Percentiles rank a stretch among this genome's conserved stretches.
These are phyloP conservation scores for Rhingia campestris DNA, from an alignment of 2,888 invertebrate species.

Conservation along the genomic window DNA sequence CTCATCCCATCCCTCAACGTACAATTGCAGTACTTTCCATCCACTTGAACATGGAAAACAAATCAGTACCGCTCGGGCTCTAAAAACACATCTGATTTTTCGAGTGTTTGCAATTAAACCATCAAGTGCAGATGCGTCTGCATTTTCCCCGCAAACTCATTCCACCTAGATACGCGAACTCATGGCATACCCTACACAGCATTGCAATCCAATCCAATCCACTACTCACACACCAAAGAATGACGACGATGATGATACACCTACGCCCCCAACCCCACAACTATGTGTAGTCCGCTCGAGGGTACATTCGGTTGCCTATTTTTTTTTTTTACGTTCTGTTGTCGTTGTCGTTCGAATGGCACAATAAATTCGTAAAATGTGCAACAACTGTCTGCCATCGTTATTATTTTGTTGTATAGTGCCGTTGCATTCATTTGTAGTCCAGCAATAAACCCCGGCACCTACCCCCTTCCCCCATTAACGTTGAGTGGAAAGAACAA, in stretches of 20 bases:
- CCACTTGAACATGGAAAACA: constrained; percentile 12
- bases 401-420: constrained; percentile 31
- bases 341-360: constrained; percentile 10
- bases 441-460: background rate
- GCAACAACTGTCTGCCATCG: constrained; percentile 45
- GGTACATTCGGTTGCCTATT: constrained; percentile 20
- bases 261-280: background rate
- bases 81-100: constrained; percentile 52
- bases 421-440: constrained; percentile 28
- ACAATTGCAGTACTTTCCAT: constrained; percentile 5
- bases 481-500: constrained; percentile 9
- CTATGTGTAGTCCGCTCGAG: constrained; percentile 8
- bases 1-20: no score
- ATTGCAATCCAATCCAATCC: background rate
- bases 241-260: constrained; percentile 8
- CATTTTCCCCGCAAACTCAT: background rate
- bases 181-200: constrained; percentile 8
- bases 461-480: background rate
- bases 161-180: background rate
- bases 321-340: constrained; percentile 27
- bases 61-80: constrained; percentile 5
- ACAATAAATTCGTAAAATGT: constrained; percentile 37
- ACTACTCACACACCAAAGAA: background rate
- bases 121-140: constrained; percentile 44
- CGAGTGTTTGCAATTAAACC: constrained; percentile 66